A percentile compares a stretch with the other conserved stretches of the same genome.
phyloP scores from a whole-genome alignment of 2,797 vertebrate species.

The Myiothlypis coronata region DNA sequence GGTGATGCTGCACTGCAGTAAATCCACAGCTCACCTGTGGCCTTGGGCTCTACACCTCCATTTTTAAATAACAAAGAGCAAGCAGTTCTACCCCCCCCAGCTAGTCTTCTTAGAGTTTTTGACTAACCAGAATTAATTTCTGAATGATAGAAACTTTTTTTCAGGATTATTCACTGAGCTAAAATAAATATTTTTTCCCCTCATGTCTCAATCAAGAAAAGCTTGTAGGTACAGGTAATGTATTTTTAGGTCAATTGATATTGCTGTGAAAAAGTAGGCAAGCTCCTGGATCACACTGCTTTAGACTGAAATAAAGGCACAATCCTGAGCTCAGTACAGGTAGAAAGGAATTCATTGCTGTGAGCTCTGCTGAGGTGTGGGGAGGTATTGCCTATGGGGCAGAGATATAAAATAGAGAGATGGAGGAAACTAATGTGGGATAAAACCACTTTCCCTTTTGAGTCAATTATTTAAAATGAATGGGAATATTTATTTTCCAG shows the following conservation, averaged over 20 bases:
- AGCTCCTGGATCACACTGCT: not conserved
- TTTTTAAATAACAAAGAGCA: not conserved
- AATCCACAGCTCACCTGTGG: accelerated
- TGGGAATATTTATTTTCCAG: not conserved
- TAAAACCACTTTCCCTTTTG: not conserved
- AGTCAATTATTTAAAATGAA: not conserved
- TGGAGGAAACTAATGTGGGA: not conserved
- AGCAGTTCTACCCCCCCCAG: not conserved
- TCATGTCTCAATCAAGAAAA: not conserved
- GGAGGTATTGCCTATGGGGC: not conserved
- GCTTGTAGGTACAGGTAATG: not conserved
- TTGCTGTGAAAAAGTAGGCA: not conserved
- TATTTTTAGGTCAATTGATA: not conserved
- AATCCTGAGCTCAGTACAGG: not conserved
- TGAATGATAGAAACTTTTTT: not conserved
- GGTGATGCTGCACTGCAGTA: not conserved
- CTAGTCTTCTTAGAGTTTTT: not conserved
- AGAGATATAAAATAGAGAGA: not conserved
- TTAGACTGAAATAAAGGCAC: not conserved
- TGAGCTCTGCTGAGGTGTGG: not conserved
- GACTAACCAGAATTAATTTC: not conserved
- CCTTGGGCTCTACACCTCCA: not conserved
- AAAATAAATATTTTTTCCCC: not conserved
- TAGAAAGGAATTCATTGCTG: not conserved
- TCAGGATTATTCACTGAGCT: not conserved